A percentile compares a stretch with the other conserved stretches of the same genome.
phyloP scores from a whole-genome alignment of 2,113 vertebrate genomes.

The Aptenodytes patagonicus region DNA sequence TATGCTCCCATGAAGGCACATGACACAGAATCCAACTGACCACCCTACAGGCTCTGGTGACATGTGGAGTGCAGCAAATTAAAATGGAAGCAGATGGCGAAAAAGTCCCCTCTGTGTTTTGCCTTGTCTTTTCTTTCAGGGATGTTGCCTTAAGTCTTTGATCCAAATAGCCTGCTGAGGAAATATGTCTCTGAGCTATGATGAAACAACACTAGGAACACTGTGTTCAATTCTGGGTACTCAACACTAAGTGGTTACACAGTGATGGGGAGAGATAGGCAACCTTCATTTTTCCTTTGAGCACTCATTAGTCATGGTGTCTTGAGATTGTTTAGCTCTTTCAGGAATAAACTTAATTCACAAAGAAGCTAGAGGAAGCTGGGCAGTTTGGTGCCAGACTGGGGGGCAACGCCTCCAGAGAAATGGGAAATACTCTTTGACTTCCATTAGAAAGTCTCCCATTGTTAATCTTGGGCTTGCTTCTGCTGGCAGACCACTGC shows the following conservation, averaged over 20 bases:
- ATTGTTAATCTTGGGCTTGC: neutral
- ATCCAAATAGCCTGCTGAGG: constrained; percentile 28
- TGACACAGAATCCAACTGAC: neutral
- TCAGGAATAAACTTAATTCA: neutral
- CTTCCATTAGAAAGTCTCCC: neutral
- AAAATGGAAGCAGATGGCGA: constrained; percentile 23
- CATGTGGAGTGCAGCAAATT: neutral
- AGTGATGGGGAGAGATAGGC: neutral
- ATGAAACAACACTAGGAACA: neutral
- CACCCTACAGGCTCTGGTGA: neutral
- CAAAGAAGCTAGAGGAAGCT: neutral
- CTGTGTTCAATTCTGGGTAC: neutral
- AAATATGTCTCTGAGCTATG: neutral
- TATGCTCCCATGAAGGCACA: neutral
- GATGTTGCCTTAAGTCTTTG: constrained; percentile 39
- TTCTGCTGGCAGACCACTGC: neutral
- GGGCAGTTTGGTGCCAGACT: neutral
- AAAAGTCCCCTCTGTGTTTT: constrained; percentile 15
- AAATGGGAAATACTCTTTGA: neutral
- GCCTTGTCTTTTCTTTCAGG: constrained; percentile 15
- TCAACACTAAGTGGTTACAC: neutral
- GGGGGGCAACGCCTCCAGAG: neutral
- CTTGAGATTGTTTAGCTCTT: neutral
- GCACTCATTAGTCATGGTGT: neutral
- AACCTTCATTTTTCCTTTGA: neutral